Evolutionary conservation across 2,797 vertebrate species (phyloP).

Genomic region (Loris lydekkerianus): DNA sequence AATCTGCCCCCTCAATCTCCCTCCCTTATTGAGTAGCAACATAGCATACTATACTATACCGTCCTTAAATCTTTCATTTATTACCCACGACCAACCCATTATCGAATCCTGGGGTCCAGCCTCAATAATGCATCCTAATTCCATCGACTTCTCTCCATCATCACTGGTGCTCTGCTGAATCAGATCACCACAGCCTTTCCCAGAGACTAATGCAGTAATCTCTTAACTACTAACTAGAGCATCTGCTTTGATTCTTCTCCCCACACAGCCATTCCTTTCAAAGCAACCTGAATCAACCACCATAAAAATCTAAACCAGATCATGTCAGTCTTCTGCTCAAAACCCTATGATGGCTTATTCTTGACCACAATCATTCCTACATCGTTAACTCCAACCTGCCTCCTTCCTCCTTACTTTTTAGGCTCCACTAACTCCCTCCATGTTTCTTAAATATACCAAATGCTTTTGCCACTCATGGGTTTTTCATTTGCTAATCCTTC

Average conservation of each 20-base stretch:
- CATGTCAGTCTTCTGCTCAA: neutral
- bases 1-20: neutral
- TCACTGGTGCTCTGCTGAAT: neutral
- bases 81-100: neutral
- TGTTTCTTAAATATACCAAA: neutral
- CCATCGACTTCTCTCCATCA: neutral
- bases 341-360: neutral
- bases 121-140: neutral
- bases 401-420: neutral
- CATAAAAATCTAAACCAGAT: neutral
- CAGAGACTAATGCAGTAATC: neutral
- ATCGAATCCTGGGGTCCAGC: neutral
- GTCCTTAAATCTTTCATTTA: neutral
- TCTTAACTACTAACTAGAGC: neutral
- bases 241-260: neutral
- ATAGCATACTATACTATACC: neutral
- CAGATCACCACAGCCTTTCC: neutral
- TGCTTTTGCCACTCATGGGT: neutral
- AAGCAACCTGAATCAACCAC: neutral
- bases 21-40: neutral
- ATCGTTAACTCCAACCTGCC: neutral
- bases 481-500: neutral
- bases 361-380: neutral
- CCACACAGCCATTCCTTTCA: neutral
- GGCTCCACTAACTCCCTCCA: neutral